These are phyloP conservation scores for Cottoperca gobio DNA, from an alignment of 2,797 vertebrate species.

Conservation along the genomic window DNA sequence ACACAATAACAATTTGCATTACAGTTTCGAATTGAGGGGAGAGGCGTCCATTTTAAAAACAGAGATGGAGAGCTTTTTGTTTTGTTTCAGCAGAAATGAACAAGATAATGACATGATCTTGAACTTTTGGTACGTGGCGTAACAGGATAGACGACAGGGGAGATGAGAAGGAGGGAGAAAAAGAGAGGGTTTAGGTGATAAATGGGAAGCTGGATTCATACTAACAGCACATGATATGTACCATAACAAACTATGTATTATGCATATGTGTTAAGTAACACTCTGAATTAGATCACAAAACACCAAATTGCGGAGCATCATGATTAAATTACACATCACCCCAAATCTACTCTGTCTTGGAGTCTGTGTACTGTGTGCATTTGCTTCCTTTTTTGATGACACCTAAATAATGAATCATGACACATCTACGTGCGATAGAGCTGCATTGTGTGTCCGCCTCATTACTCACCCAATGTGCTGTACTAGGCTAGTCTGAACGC, in stretches of 20 bases:
- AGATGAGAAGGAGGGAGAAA: not conserved
- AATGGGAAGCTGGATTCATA: conserved; percentile 1
- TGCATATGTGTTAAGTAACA: not conserved
- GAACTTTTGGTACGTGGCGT: not conserved
- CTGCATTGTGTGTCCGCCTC: conserved; percentile 46
- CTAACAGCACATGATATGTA: not conserved
- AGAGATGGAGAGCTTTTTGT: conserved; percentile 26
- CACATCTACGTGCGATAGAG: conserved; percentile 28
- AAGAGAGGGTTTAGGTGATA: not conserved
- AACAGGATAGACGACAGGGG: not conserved
- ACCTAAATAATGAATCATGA: conserved; percentile 62
- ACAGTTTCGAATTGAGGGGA: conserved; percentile 28
- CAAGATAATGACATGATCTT: conserved; percentile 2
- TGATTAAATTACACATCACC: conserved; percentile 6
- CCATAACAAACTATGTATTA: not conserved
- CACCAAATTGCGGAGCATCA: conserved; percentile 1
- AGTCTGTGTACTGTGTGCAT: not conserved
- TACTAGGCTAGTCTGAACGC: conserved; percentile 25
- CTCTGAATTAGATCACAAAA: conserved; percentile 6
- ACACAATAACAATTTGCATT: conserved; percentile 57
- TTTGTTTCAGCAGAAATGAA: conserved; percentile 24
- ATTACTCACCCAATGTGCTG: conserved; percentile 60
- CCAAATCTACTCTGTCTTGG: not conserved
- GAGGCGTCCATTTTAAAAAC: conserved; percentile 30
- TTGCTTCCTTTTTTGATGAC: conserved; percentile 23